Evolutionary conservation across 1,140 invertebrate genomes (phyloP).

Genomic region (Apis cerana): DNA sequence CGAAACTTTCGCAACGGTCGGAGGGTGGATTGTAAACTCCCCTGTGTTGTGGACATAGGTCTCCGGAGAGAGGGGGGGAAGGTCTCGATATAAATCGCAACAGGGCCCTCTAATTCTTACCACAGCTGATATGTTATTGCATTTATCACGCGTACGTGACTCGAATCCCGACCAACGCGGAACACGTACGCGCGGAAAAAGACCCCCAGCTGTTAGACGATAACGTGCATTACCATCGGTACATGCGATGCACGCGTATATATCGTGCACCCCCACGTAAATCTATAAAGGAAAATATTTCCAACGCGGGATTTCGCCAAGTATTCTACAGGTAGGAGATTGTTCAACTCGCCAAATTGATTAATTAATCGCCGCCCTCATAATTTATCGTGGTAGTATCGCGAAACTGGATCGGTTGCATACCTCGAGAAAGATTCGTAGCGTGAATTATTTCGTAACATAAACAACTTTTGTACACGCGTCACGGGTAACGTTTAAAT

Average conservation of each 20-base stretch:
- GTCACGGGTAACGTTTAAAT: too few relatives aligned
- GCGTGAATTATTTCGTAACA: too few relatives aligned
- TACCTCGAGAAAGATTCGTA: too few relatives aligned
- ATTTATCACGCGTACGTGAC: slow-evolving; percentile 77
- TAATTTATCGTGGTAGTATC: too few relatives aligned
- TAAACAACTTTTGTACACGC: too few relatives aligned
- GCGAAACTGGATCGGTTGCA: too few relatives aligned
- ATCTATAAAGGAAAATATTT: slow-evolving; percentile 54
- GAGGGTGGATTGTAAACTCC: slow-evolving; percentile 22
- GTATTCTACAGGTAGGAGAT: neutral
- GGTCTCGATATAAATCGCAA: slow-evolving; percentile 63
- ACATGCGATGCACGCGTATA: slow-evolving; percentile 7
- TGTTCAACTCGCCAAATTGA: slow-evolving; percentile 37
- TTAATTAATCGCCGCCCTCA: neutral
- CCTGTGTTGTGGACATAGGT: neutral
- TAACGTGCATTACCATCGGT: slow-evolving; percentile 52
- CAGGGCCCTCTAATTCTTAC: slow-evolving; percentile 73
- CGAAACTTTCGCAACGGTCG: slow-evolving; percentile 44
- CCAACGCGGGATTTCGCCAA: slow-evolving; percentile 9
- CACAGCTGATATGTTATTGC: slow-evolving; percentile 78
- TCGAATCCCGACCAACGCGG: slow-evolving; percentile 36
- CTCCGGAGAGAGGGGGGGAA: neutral
- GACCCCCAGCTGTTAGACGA: slow-evolving; percentile 56
- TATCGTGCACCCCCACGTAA: slow-evolving; percentile 25
- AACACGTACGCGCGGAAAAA: neutral